Evolutionary conservation across 2,113 vertebrate genomes (phyloP).

Genomic region (Callopanchax toddi): DNA sequence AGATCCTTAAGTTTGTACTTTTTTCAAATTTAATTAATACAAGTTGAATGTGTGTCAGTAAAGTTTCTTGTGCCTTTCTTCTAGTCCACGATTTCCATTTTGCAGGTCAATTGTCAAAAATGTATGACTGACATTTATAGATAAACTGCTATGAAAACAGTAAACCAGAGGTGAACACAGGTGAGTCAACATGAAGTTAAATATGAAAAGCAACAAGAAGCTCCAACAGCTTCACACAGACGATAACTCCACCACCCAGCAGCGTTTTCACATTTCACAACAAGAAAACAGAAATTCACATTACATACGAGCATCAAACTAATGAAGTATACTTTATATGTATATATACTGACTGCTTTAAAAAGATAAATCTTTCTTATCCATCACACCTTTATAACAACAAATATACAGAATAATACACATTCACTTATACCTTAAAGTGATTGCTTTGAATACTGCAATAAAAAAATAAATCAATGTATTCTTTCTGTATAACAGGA

Average conservation of each 20-base stretch:
- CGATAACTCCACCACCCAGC: slow-evolving; percentile 4
- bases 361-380: slow-evolving; percentile 56
- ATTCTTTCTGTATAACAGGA: slow-evolving; percentile 24
- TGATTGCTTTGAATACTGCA: slow-evolving; percentile 53
- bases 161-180: slow-evolving; percentile 14
- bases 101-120: neutral
- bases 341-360: slow-evolving; percentile 40
- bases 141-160: slow-evolving; percentile 22
- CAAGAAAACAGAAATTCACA: slow-evolving; percentile 38
- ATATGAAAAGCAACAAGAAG: too few relatives aligned
- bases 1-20: too few relatives aligned
- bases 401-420: slow-evolving; percentile 59
- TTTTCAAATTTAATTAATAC: too few relatives aligned
- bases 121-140: slow-evolving; percentile 18
- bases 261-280: slow-evolving; percentile 21
- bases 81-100: neutral
- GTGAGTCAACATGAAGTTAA: slow-evolving; percentile 2
- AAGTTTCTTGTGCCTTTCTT: too few relatives aligned
- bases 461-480: slow-evolving; percentile 63
- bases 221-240: slow-evolving; percentile 1
- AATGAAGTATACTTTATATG: slow-evolving; percentile 47
- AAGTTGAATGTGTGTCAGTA: too few relatives aligned
- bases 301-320: slow-evolving; percentile 47
- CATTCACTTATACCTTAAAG: slow-evolving; percentile 46
- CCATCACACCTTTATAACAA: slow-evolving; percentile 33